A percentile compares a stretch with the other conserved stretches of the same genome.
Conservation (phyloP, 2,888 invertebrate genomes). For the Drosophila flavopinicola region DNA sequence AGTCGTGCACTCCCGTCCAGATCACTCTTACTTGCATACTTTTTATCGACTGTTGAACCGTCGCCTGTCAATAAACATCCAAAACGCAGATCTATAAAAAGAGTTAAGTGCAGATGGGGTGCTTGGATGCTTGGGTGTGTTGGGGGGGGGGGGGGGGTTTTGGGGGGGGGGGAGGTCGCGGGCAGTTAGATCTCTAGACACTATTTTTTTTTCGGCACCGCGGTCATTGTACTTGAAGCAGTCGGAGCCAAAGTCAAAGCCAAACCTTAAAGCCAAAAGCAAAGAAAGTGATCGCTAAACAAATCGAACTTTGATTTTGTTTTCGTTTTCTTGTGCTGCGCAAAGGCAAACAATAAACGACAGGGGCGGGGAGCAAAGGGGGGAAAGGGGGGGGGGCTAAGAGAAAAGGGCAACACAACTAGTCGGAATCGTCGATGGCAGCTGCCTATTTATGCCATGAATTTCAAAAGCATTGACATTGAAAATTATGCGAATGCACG, state of each 20-base stretch:
- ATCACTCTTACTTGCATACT: no score
- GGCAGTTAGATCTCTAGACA: conserved; percentile 20
- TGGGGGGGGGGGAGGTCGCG: background rate
- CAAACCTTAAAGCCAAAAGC: conserved; percentile 23
- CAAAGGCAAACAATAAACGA: conserved; percentile 33
- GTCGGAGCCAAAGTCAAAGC: conserved; percentile 20
- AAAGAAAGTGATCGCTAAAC: conserved; percentile 12
- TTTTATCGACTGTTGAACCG: conserved; percentile 33
- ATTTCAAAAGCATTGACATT: conserved; percentile 76
- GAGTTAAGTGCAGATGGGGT: background rate
- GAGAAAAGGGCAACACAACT: background rate
- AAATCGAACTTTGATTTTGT: conserved; percentile 49
- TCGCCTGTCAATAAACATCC: conserved; percentile 4
- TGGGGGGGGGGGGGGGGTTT: no score
- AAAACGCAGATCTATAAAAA: background rate
- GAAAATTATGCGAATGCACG: conserved; percentile 67
- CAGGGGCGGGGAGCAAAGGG: background rate
- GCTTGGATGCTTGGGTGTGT: conserved; percentile 1
- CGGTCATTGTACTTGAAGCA: conserved; percentile 69
- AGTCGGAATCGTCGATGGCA: conserved; percentile 12
- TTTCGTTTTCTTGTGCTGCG: conserved; percentile 55
- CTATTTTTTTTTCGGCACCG: conserved; percentile 20
- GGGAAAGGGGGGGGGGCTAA: background rate
- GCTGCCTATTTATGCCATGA: conserved; percentile 61
- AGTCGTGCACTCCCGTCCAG: no score